Evolutionary conservation across 2,888 invertebrate genomes (phyloP), one percentile per base, ranked within the genome.

Genomic region (Xestobium rufovillosum): DNA sequence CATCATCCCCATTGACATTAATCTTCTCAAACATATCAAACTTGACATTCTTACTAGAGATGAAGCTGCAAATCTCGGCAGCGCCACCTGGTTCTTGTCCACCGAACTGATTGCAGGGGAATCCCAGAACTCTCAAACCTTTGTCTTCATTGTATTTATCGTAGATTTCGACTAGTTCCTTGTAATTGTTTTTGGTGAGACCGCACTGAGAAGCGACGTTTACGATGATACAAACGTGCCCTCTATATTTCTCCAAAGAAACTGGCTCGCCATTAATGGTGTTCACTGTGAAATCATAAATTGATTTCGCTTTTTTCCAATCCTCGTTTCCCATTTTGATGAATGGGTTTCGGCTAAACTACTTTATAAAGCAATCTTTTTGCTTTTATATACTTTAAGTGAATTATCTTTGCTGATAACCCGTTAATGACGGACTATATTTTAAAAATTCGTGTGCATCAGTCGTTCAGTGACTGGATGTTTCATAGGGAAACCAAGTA

Each of bases 181-280:
- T 83, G 69, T 90, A 91, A 67, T 89, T 86, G 45, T 78, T 78
- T 38, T 79, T 74, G 1, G 90, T 88, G 36, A 84, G 72, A 15
- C 89, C 89, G 66, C 90, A 90, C 60, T 88, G 78, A 2, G 85
- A 84, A 4, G 91, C 91, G 10, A 90, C 90, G 62, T 91, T 91
- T 12, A 90, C 87, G 47, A 91, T 80, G 33, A 92, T 67, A 47
- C 81, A 77, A 30, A 88, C 87, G 65, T 88, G 80, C 34, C 81
- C 89, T 59, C 80, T 71, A 65, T 88, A 88, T 17, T 78, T 81
- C 40, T 85, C 83, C 47, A 91, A 62, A 27, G 82, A 77, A 0
- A 89, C 80, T 27, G 78, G 78, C 57, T 88, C 77, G 4, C 87
- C 90, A 62, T 86, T 85, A 46, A 90, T 84, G 51, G 85, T 80